A percentile compares a stretch with the other conserved stretches of the same genome.
Evolutionary conservation across 2,888 invertebrate species (phyloP).

Genomic region (Microplitis manilae): DNA sequence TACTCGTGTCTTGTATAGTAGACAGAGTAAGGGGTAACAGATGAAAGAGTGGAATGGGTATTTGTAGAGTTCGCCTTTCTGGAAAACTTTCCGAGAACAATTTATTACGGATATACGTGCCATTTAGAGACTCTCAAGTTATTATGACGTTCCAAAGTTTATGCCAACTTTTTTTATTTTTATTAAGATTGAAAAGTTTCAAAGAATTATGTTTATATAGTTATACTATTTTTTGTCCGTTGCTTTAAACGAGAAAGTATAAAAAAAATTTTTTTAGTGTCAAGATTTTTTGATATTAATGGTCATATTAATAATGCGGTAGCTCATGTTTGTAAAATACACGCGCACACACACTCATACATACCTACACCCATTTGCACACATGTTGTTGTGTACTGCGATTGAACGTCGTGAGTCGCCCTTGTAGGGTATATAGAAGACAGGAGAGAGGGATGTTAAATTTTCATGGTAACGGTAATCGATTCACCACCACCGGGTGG

Average conservation of each 20-base stretch:
- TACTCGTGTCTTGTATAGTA: neutral
- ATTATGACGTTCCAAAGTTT: constrained; percentile 65
- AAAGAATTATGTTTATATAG: neutral
- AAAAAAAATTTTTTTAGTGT: neutral
- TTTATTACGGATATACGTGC: constrained; percentile 56
- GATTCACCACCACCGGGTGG: constrained; percentile 27
- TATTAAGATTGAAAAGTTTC: neutral
- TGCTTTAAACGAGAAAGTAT: neutral
- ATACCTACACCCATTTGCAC: neutral
- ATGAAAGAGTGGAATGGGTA: constrained; percentile 51
- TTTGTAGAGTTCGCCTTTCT: constrained; percentile 62
- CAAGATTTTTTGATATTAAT: too few species aligned
- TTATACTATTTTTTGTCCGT: neutral
- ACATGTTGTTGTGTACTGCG: neutral
- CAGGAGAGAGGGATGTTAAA: constrained; percentile 23
- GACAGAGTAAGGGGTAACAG: constrained; percentile 15
- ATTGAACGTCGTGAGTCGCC: neutral
- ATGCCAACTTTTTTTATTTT: constrained; percentile 51
- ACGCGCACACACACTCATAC: too few species aligned
- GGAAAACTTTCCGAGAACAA: constrained; percentile 53
- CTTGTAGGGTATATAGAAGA: neutral
- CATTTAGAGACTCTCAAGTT: constrained; percentile 59
- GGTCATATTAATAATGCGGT: too few species aligned
- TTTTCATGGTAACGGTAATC: constrained; percentile 34
- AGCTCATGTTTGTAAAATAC: too few species aligned